Percentiles rank a stretch among this genome's conserved stretches.
Conservation (phyloP, 2,888 invertebrate species). For the Leptura quadrifasciata region DNA sequence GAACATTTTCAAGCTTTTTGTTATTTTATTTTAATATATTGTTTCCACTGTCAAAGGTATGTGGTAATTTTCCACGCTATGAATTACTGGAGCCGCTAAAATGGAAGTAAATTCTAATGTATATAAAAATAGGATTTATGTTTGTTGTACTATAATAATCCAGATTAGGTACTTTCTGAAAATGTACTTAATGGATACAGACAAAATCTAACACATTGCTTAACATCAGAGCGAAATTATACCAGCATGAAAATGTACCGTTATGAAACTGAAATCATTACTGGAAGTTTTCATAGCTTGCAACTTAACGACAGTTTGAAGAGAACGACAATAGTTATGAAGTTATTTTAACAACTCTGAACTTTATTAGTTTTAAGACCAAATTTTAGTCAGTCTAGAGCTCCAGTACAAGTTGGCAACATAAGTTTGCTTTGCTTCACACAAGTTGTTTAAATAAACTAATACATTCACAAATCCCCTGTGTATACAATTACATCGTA, state of each 20-base stretch:
- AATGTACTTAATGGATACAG: background rate
- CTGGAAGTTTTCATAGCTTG: slow-evolving; percentile 48
- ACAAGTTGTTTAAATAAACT: slow-evolving; percentile 26
- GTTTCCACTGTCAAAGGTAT: background rate
- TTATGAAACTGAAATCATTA: slow-evolving; percentile 50
- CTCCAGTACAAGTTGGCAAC: slow-evolving; percentile 12
- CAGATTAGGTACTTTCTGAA: slow-evolving; percentile 1
- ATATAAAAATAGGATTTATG: slow-evolving; percentile 10
- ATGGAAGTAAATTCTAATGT: background rate
- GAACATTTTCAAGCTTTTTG: too few relatives aligned
- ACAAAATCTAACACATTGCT: slow-evolving; percentile 16
- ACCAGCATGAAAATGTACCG: slow-evolving; percentile 40
- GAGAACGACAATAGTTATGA: slow-evolving; percentile 49
- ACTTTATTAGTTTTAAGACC: slow-evolving; percentile 38
- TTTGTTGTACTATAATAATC: background rate
- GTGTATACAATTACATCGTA: slow-evolving; percentile 25
- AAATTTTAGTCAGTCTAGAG: slow-evolving; percentile 11
- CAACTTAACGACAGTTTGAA: slow-evolving; percentile 47
- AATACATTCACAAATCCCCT: slow-evolving; percentile 18
- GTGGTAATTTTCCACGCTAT: background rate
- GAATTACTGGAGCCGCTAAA: background rate
- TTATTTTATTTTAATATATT: too few relatives aligned
- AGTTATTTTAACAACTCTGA: slow-evolving; percentile 47
- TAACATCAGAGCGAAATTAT: background rate
- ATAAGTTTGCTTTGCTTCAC: slow-evolving; percentile 11